Evolutionary conservation across 2,888 invertebrate species (phyloP), one percentile per base, ranked within the genome.

Genomic region (Pimpla rufipes): DNA sequence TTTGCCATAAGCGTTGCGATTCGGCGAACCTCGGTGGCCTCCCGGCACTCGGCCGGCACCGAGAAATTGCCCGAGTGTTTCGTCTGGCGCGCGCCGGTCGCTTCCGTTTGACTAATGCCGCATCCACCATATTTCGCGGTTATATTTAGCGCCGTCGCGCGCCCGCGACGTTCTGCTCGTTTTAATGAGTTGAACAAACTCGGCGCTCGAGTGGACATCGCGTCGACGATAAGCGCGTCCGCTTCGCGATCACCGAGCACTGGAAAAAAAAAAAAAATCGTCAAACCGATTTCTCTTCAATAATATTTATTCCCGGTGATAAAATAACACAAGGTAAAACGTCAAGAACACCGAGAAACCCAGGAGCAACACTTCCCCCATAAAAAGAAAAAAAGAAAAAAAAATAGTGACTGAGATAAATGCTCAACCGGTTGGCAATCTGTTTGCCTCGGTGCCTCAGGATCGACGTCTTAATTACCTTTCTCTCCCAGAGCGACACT

Each of bases 111-210:
- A 35, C 73, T 40, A n/a, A 35, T 29, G 5, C 47, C 40, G 45
- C 52, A 40, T 42, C 40, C 67, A 29, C 21, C 59, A 71, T 18
- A 42, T 81, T 77, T 50, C 47, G 42, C 37, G 42, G 23, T 59
- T 81, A 81, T 77, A 81, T 81, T 81, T 81, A 81, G 81, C 59
- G 23, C 59, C 73, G 67, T 47, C 47, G 50, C 50, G 73, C 71
- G 47, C 42, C 35, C 64, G 59, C 42, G n/a, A 21, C 35, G 77
- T 45, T n/a, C 5, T 67, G 73, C 55, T 71, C 68, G 66, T 77
- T 81, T 67, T 73, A 59, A 77, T 81, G 42, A 77, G 81, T 81
- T 73, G 77, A 81, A 81, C 52, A 81, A 73, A 73, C 73, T 29
- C 59, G 11, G 11, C 59, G 11, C 10, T 37, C 11, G 52, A 40